phyloP scores from a whole-genome alignment of 2,888 invertebrate species.

The Parnassius apollo region DNA sequence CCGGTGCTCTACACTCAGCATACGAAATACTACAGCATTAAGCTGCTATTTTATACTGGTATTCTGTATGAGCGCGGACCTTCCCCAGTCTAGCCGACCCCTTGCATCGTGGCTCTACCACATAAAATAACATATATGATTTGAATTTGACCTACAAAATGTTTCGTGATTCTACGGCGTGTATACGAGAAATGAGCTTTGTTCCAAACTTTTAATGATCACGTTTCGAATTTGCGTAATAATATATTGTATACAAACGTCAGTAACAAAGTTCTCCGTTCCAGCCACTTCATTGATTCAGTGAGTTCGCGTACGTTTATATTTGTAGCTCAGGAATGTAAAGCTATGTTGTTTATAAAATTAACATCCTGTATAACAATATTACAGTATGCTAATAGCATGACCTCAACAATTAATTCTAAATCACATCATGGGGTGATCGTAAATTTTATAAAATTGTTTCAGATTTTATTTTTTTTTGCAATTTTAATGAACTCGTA shows the following conservation, averaged over 20 bases:
- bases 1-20: too few relatives aligned
- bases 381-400: conserved; percentile 24
- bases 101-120: too few relatives aligned
- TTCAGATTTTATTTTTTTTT: too few relatives aligned
- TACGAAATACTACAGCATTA: too few relatives aligned
- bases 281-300: conserved; percentile 56
- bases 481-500: too few relatives aligned
- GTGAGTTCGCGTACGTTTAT: conserved; percentile 25
- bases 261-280: conserved; percentile 18
- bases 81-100: too few relatives aligned
- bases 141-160: conserved; percentile 2
- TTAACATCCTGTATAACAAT: conserved; percentile 46
- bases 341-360: conserved; percentile 44
- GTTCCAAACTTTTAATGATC: conserved; percentile 21
- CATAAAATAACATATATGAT: too few relatives aligned
- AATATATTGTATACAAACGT: conserved; percentile 22
- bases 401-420: conserved; percentile 24
- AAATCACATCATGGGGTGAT: not conserved
- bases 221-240: conserved; percentile 5
- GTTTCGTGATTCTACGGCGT: not conserved
- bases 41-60: too few relatives aligned
- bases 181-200: conserved; percentile 17
- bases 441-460: too few relatives aligned
- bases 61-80: too few relatives aligned
- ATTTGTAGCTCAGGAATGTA: conserved; percentile 50